A percentile compares a stretch with the other conserved stretches of the same genome.
Evolutionary conservation across 2,113 vertebrate species (phyloP).

Genomic region (Zosterops lateralis): DNA sequence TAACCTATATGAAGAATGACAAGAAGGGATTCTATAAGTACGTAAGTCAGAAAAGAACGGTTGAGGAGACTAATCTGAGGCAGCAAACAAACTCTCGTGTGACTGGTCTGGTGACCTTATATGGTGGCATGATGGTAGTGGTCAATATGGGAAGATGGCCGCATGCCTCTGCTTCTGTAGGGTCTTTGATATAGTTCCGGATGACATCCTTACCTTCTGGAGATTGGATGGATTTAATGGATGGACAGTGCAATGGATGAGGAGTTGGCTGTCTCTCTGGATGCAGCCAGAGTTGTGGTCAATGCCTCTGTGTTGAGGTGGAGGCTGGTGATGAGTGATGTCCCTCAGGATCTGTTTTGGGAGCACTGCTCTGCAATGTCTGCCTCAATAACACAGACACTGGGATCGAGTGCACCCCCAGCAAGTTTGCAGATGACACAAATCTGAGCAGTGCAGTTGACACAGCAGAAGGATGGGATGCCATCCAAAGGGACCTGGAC

Average conservation of each 20-base stretch:
- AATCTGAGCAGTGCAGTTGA: not conserved
- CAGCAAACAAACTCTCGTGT: accelerated
- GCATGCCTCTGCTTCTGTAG: not conserved
- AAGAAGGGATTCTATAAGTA: not conserved
- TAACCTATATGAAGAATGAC: not conserved
- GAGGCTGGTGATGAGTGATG: not conserved
- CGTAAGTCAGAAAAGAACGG: not conserved
- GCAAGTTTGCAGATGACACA: not conserved
- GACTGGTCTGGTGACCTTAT: not conserved
- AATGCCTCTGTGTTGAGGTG: not conserved
- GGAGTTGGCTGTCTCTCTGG: not conserved
- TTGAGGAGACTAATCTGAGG: not conserved
- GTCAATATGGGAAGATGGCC: not conserved
- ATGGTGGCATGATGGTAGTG: not conserved
- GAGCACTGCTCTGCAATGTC: not conserved
- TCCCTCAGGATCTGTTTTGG: not conserved
- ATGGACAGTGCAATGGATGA: not conserved
- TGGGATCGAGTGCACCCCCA: not conserved
- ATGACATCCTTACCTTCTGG: not conserved
- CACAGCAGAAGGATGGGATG: not conserved
- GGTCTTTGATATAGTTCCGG: not conserved
- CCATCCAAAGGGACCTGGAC: not conserved
- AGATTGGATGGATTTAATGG: not conserved
- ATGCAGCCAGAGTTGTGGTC: not conserved
- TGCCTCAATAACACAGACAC: not conserved